Percentiles rank a stretch among this genome's conserved stretches.
Conservation (phyloP, 35 echinoderm and acorn worm genomes). For the Lytechinus pictus region DNA sequence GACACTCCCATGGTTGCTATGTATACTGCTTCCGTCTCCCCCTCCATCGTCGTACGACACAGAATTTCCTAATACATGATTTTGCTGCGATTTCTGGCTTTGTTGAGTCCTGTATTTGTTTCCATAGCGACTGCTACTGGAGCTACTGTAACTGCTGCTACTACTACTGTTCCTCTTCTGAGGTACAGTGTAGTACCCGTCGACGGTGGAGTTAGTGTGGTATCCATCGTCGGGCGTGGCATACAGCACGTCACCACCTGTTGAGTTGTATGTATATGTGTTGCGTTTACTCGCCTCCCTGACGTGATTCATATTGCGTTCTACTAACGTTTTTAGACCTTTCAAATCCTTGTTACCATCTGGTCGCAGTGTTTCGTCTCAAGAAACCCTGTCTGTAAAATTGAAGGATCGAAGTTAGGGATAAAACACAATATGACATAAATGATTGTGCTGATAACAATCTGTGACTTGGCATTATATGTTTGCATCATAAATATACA, state of each 20-base stretch:
- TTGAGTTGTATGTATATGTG: constrained; percentile 30
- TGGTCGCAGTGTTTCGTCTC: not conserved
- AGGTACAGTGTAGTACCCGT: not conserved
- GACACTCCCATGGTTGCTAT: not conserved
- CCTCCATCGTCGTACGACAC: not conserved
- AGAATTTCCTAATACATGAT: not conserved
- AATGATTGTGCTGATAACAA: too few relatives aligned
- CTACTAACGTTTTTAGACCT: not conserved
- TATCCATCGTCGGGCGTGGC: constrained; percentile 1
- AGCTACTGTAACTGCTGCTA: constrained; percentile 29
- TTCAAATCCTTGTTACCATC: not conserved
- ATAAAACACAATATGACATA: not conserved
- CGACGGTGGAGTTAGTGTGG: constrained; percentile 17
- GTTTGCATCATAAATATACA: too few relatives aligned
- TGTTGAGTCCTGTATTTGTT: not conserved
- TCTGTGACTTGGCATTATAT: too few relatives aligned
- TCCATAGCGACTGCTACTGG: constrained; percentile 23
- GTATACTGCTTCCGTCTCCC: not conserved
- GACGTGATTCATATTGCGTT: not conserved
- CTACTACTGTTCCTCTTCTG: constrained; percentile 11
- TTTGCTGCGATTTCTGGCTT: not conserved
- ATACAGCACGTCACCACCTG: constrained; percentile 16
- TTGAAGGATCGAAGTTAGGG: not conserved
- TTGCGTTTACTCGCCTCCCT: not conserved
- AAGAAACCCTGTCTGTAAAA: not conserved